A percentile compares a stretch with the other conserved stretches of the same genome.
These are phyloP conservation scores for Dendronephthya gigantea DNA, from an alignment of 64 coral and sea anemone species.

Conservation along the genomic window DNA sequence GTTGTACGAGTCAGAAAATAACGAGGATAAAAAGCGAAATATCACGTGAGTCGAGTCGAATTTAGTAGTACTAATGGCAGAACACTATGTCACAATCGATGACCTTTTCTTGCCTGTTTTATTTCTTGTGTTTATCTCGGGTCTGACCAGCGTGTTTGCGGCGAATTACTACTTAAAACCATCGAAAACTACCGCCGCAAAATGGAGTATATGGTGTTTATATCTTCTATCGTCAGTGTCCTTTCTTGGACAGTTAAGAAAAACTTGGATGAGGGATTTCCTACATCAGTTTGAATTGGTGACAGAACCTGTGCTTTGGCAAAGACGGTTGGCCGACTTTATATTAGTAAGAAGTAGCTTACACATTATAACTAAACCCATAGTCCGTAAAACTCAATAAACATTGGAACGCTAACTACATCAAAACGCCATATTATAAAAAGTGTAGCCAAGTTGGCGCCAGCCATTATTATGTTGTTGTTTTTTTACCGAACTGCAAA, in stretches of 20 bases:
- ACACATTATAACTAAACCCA: too few relatives aligned
- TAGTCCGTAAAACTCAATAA: too few relatives aligned
- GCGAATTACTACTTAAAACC: not conserved
- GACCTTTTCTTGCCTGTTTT: not conserved
- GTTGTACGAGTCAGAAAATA: not conserved
- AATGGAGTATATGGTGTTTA: not conserved
- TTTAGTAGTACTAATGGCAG: not conserved
- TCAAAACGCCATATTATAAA: too few relatives aligned
- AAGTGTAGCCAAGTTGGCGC: too few relatives aligned
- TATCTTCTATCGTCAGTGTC: not conserved
- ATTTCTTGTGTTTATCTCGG: not conserved
- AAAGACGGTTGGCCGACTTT: not conserved
- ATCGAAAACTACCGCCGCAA: not conserved
- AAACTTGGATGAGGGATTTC: not conserved
- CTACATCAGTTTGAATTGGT: not conserved
- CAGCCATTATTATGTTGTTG: too few relatives aligned
- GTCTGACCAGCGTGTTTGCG: not conserved
- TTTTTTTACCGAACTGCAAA: too few relatives aligned
- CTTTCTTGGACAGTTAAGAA: not conserved
- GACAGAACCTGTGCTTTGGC: not conserved
- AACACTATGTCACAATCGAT: not conserved
- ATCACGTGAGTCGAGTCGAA: not conserved
- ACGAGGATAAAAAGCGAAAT: not conserved
- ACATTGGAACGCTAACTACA: too few relatives aligned
- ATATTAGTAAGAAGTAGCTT: too few relatives aligned